A percentile compares a stretch with the other conserved stretches of the same genome.
Conservation (phyloP, 2,113 vertebrate species). For the Mus pahari region DNA sequence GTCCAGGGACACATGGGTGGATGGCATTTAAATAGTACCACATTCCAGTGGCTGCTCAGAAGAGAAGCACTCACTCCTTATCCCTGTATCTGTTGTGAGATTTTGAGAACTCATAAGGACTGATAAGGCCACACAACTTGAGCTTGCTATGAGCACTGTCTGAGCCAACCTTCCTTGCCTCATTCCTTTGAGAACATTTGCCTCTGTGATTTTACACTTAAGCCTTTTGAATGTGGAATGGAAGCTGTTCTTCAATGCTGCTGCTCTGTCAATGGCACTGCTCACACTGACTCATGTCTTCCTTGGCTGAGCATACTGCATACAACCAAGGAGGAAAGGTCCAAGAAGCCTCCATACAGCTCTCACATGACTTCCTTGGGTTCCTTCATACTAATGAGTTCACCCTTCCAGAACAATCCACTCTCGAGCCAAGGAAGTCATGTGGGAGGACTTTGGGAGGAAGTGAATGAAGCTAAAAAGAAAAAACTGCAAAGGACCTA, state of each 20-base stretch:
- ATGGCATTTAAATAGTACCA: neutral
- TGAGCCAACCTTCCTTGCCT: neutral
- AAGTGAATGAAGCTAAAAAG: neutral
- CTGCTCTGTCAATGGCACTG: neutral
- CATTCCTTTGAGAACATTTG: neutral
- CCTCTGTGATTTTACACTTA: neutral
- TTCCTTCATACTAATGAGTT: neutral
- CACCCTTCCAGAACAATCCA: neutral
- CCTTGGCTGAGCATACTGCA: too few species aligned
- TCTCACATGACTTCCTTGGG: neutral
- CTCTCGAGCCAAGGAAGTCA: too few species aligned
- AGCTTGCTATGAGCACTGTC: neutral
- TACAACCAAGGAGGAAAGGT: neutral
- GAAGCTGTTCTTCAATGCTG: accelerated
- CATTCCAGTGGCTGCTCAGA: too few species aligned
- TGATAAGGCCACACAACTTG: neutral
- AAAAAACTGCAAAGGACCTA: neutral
- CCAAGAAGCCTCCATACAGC: neutral
- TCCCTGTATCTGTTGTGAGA: neutral
- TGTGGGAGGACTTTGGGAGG: neutral
- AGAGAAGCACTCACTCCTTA: neutral
- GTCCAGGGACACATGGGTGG: too few species aligned
- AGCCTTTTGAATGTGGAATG: neutral
- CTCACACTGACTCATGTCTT: neutral
- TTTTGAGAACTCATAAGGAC: too few species aligned